phyloP scores from a whole-genome alignment of 2,888 invertebrate species.

The Pammene aurita region DNA sequence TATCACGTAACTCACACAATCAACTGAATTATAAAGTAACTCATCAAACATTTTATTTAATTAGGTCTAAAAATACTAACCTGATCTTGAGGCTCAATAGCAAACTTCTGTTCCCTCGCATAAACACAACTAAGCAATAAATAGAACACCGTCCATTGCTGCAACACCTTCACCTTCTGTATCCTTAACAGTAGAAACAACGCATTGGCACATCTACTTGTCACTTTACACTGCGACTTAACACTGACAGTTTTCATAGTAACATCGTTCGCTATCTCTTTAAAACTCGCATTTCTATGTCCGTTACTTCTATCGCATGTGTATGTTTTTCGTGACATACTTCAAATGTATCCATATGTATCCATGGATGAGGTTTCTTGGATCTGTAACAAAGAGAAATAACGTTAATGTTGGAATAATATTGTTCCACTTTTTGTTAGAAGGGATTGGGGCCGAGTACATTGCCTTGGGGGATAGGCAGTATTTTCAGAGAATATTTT shows the following conservation, averaged over 20 bases:
- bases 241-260: slow-evolving; percentile 12
- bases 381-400: slow-evolving; percentile 34
- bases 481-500: slow-evolving; percentile 24
- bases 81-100: slow-evolving; percentile 79
- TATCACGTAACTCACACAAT: too few relatives aligned
- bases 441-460: slow-evolving; percentile 6
- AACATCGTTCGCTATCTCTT: slow-evolving; percentile 37
- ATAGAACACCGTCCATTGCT: slow-evolving; percentile 57
- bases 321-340: slow-evolving; percentile 5
- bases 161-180: slow-evolving; percentile 49
- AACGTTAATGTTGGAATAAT: slow-evolving; percentile 4
- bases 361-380: slow-evolving; percentile 17
- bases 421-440: slow-evolving; percentile 9
- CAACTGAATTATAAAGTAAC: background rate
- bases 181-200: slow-evolving; percentile 76
- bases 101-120: slow-evolving; percentile 75
- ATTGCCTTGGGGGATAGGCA: slow-evolving; percentile 21
- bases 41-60: background rate
- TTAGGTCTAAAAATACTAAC: slow-evolving; percentile 52
- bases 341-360: slow-evolving; percentile 32
- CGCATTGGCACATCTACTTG: slow-evolving; percentile 69
- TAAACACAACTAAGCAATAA: slow-evolving; percentile 57
- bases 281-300: slow-evolving; percentile 6
- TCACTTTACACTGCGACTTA: slow-evolving; percentile 51
- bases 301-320: slow-evolving; percentile 2